Evolutionary conservation across 2,888 invertebrate genomes (phyloP), one percentile per base, ranked within the genome.

Genomic region (Yponomeuta plumbellus): DNA sequence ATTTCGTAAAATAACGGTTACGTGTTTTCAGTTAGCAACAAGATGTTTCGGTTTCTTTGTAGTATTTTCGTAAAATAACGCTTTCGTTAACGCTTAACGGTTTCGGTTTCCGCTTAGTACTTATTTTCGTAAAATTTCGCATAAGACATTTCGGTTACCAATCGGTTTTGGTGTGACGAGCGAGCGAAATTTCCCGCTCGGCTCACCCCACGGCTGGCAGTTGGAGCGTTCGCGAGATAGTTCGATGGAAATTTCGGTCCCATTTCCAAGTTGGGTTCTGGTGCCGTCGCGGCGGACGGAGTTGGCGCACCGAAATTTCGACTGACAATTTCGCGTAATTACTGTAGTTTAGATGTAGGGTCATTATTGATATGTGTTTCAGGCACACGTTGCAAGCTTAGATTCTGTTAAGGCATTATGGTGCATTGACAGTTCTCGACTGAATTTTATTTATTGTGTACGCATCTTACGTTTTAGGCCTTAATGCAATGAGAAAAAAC

Each of bases 211-310:
- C 13, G 17, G 44, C 8, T 17, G 44, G 17, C 44, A 52, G 44
- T 52, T 52, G 44, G 44, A 52, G 44, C 44, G 44, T 52, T 44
- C n/a, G 17, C 52, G 52, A 64, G 39, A 66, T 66, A 66, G 58
- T 62, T 63, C 63, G 63, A 56, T 64, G 66, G 26, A 44, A 62
- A 62, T 34, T 67, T 52, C 40, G 39, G 21, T 64, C 23, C 39
- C 17, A 52, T 52, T 52, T 52, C 44, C 44, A 52, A 52, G 44
- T 52, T 52, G 44, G 13, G 13, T n/a, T n/a, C n/a, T n/a, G n/a
- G n/a, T 0, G 44, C 17, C 44, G 17, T 52, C 4, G 44, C 17
- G 17, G 5, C 3, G 4, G 44, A 1, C 44, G 5, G 44, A 52
- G 44, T 52, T 52, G 44, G 44, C 44, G 44, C 2, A 4, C 44